These are phyloP conservation scores for Phortica okadai DNA, from an alignment of 2,888 invertebrate genomes.

Conservation along the genomic window DNA sequence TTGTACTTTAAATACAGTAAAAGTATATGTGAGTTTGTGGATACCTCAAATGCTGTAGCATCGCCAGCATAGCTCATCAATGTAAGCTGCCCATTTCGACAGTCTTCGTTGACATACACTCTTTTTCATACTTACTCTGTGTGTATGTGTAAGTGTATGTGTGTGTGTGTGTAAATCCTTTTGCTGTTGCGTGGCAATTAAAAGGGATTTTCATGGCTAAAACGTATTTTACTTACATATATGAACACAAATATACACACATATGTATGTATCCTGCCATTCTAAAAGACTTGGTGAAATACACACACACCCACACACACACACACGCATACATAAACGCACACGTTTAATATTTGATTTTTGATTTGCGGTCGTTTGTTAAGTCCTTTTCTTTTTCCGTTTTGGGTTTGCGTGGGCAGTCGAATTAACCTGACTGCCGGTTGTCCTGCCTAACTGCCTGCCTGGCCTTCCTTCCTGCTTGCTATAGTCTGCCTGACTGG, in stretches of 20 bases:
- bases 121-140: not conserved
- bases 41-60: not conserved
- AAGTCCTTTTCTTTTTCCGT: not conserved
- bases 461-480: not conserved
- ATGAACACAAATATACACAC: constrained; percentile 40
- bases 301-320: constrained; percentile 27
- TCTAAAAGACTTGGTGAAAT: not conserved
- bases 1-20: constrained; percentile 29
- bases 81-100: constrained; percentile 33
- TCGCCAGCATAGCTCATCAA: constrained; percentile 22
- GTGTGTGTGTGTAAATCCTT: constrained; percentile 64
- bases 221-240: constrained; percentile 67
- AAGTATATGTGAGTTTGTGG: not conserved
- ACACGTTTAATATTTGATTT: constrained; percentile 68
- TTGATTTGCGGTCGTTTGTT: constrained; percentile 61
- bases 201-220: constrained; percentile 71
- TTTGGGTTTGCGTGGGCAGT: not conserved
- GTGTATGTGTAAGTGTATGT: constrained; percentile 39
- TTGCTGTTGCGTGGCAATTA: constrained; percentile 70
- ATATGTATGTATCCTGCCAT: not conserved
- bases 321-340: constrained; percentile 37
- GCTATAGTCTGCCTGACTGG: too few species aligned
- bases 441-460: constrained; percentile 8
- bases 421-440: not conserved
- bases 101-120: constrained; percentile 31